Evolutionary conservation across 2,888 invertebrate species (phyloP).

Genomic region (Aphrophora alni): DNA sequence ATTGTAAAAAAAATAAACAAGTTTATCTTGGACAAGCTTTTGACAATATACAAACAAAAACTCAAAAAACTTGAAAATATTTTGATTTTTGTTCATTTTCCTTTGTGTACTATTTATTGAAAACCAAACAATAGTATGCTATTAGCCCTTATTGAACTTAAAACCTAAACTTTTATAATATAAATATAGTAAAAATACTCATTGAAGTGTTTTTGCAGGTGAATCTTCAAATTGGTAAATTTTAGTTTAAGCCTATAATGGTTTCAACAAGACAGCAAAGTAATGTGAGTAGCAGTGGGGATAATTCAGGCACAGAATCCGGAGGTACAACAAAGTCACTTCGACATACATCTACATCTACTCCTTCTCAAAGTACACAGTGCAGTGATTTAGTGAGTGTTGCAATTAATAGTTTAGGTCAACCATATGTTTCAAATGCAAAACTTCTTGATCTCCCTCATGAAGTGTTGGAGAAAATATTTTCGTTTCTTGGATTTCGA

Average conservation of each 20-base stretch:
- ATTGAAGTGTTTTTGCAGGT: neutral
- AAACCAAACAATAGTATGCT: too few relatives aligned
- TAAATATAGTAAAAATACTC: too few relatives aligned
- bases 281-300: neutral
- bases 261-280: neutral
- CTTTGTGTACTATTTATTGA: too few relatives aligned
- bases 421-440: neutral
- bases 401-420: neutral
- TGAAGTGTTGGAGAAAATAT: slow-evolving; percentile 81
- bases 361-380: neutral
- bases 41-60: too few relatives aligned
- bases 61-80: too few relatives aligned
- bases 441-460: slow-evolving; percentile 74
- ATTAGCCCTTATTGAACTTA: too few relatives aligned
- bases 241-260: neutral
- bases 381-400: neutral
- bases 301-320: neutral
- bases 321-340: neutral
- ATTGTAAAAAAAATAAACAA: too few relatives aligned
- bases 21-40: too few relatives aligned
- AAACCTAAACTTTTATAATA: too few relatives aligned
- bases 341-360: neutral
- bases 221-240: neutral
- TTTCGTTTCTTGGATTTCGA: slow-evolving; percentile 76
- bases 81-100: too few relatives aligned